These are phyloP conservation scores for Conger conger DNA, from an alignment of 2,113 vertebrate species.

Conservation along the genomic window DNA sequence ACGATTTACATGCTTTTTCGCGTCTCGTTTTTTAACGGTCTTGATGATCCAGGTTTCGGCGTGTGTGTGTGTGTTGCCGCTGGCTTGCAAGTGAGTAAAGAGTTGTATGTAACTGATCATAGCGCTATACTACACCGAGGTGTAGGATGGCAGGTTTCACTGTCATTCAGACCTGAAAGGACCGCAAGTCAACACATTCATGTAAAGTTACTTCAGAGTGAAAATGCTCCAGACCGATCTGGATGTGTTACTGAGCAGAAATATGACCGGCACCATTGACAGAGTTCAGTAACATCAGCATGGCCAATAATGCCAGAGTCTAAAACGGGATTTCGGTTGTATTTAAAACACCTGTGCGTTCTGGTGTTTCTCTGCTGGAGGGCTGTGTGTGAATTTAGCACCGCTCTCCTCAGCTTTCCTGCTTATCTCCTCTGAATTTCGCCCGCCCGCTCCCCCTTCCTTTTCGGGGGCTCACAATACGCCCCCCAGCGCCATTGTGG, in stretches of 20 bases:
- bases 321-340: neutral
- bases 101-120: constrained; percentile 70
- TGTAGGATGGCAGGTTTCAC: neutral
- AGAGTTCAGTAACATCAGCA: neutral
- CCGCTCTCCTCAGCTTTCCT: neutral
- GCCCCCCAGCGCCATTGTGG: neutral
- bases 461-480: neutral
- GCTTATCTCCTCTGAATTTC: neutral
- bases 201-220: neutral
- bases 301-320: neutral
- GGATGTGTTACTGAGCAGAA: neutral
- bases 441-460: neutral
- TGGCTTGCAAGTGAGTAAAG: constrained; percentile 60
- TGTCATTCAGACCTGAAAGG: neutral
- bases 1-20: constrained; percentile 81
- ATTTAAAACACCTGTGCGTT: neutral
- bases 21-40: constrained; percentile 37
- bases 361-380: neutral
- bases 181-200: neutral
- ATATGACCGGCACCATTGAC: neutral
- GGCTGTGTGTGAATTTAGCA: neutral
- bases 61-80: neutral
- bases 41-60: neutral
- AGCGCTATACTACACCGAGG: neutral
- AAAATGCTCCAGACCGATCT: neutral